Evolutionary conservation across 2,797 vertebrate genomes (phyloP).

Genomic region (Sorex maritimensis): DNA sequence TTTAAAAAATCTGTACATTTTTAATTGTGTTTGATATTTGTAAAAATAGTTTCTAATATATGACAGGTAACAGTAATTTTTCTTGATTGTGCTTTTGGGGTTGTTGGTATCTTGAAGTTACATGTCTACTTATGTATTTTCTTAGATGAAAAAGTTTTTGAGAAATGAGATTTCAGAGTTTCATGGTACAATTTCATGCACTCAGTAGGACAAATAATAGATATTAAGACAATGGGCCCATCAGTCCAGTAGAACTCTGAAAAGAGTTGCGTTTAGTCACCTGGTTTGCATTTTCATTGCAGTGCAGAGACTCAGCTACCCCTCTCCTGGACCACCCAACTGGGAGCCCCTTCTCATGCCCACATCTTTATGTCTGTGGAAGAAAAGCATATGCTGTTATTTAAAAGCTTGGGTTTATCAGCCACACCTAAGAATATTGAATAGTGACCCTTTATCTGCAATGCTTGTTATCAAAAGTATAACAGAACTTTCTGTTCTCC

Average conservation of each 20-base stretch:
- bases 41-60: not conserved
- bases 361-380: not conserved
- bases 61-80: not conserved
- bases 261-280: not conserved
- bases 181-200: not conserved
- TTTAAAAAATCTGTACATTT: slow-evolving; percentile 10
- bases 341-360: not conserved
- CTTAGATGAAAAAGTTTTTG: not conserved
- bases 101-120: not conserved
- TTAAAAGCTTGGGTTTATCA: not conserved
- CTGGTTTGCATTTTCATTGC: not conserved
- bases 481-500: not conserved
- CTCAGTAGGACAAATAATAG: not conserved
- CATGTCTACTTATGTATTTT: slow-evolving; percentile 38
- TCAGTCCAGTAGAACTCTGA: not conserved
- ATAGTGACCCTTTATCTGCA: not conserved
- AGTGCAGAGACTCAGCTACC: not conserved
- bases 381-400: not conserved
- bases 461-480: slow-evolving; percentile 27
- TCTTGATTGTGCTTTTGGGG: not conserved
- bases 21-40: slow-evolving; percentile 20
- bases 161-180: not conserved
- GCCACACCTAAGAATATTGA: not conserved
- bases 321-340: not conserved
- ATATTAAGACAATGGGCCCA: not conserved